A percentile compares a stretch with the other conserved stretches of the same genome.
Evolutionary conservation across 2,113 vertebrate species (phyloP).

Genomic region (Tupaia tana): DNA sequence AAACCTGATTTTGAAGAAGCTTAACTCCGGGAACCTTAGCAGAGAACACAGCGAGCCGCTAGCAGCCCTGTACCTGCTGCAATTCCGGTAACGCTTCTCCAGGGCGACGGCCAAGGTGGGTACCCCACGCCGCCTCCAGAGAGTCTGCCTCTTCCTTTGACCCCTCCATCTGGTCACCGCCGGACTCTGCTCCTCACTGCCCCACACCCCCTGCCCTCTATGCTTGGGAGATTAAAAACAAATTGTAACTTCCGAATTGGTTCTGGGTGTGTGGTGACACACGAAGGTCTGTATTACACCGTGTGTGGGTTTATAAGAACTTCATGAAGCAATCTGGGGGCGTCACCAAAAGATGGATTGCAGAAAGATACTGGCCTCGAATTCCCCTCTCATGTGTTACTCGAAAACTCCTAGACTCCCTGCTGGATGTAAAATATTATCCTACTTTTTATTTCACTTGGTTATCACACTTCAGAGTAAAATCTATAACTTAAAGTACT

Average conservation of each 20-base stretch:
- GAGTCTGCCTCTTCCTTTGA: not conserved
- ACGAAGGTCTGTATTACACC: not conserved
- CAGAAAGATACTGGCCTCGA: not conserved
- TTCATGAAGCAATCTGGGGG: slow-evolving; percentile 2
- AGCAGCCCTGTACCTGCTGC: too few relatives aligned
- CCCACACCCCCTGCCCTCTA: not conserved
- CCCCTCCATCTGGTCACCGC: too few relatives aligned
- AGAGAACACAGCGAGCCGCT: not conserved
- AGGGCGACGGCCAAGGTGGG: not conserved
- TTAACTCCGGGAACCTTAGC: not conserved
- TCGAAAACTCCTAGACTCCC: not conserved
- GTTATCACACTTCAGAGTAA: not conserved
- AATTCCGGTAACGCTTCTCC: not conserved
- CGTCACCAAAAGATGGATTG: not conserved
- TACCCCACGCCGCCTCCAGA: fast-evolving
- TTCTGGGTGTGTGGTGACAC: not conserved
- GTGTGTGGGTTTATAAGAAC: not conserved
- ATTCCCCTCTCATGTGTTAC: not conserved
- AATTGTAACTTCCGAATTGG: not conserved
- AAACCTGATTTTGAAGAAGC: not conserved
- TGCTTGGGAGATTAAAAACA: not conserved
- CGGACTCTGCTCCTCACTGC: not conserved
- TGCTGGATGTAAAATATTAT: slow-evolving; percentile 36
- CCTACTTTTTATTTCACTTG: slow-evolving; percentile 34
- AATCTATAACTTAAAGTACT: not conserved